Base-by-base conservation (phyloP, 2,888 invertebrate species). In the Andrena bucephala region DNA sequence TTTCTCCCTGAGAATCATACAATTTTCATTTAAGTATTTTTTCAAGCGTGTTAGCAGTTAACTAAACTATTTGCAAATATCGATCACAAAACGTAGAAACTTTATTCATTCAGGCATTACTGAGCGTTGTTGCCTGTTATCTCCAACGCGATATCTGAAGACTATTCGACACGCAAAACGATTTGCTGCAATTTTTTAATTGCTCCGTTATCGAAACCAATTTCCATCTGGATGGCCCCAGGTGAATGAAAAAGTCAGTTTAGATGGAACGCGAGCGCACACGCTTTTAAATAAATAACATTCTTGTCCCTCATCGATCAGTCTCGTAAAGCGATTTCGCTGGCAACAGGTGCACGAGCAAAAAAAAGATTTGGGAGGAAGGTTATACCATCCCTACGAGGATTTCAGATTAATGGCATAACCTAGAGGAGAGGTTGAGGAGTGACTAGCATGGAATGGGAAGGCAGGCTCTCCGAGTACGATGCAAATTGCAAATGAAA, bases 291-390 rank as follows among this genome's bases (percentile, higher is more conserved):
- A 87, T 87, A 87, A 85, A 87, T 87, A 87, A 83, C 83, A 27
- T 60, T 33, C 66, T 74, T 77, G 59, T 69, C 66, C 48, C 65
- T 70, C 75, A 75, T 85, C 85, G 75, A 87, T 87, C 85, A 87
- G 59, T 36, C 77, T 54, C 65, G 82, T 63, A 67, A 83, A 80
- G 69, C 78, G 85, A 84, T 86, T 84, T 83, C 66, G 73, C 52
- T 86, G 84, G 90, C 90, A 90, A 90, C 90, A 90, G 90, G 90
- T 91, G 89, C 86, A 87, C 72, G 65, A 81, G 75, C 54, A 68
- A 68, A 68, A 83, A 70, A 33, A 24, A 16, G 42, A 42, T 16
- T 42, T 16, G 62, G 48, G 65, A 67, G 29, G 50, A 52, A 71
- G 77, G 68, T 81, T 77, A 69, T 77, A 86, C 84, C 79, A 75